Conservation (phyloP, 2,888 invertebrate genomes). For the Suillia variegata region DNA sequence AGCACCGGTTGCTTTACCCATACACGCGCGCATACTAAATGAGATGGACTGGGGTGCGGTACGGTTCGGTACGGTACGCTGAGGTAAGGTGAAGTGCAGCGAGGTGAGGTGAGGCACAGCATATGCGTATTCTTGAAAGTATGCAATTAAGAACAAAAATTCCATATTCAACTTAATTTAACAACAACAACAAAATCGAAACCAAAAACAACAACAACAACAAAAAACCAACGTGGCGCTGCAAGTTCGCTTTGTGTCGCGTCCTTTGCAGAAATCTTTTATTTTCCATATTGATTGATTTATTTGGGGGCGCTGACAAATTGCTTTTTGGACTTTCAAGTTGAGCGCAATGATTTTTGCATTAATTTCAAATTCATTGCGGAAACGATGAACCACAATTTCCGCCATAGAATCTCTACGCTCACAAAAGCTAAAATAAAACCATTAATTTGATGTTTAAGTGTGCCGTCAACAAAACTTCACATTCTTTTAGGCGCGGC, state of each 20-base stretch:
- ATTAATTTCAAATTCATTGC: conserved; percentile 11
- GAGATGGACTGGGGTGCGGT: too few species aligned
- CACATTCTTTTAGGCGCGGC: conserved; percentile 1
- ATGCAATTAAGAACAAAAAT: neutral
- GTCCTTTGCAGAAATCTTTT: too few species aligned
- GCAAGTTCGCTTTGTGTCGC: too few species aligned
- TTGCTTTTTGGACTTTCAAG: conserved; percentile 19
- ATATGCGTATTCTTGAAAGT: neutral
- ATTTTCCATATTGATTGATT: conserved; percentile 19
- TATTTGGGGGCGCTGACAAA: conserved; percentile 21
- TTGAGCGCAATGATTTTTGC: neutral
- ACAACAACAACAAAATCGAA: neutral
- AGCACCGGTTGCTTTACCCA: neutral
- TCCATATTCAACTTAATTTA: neutral
- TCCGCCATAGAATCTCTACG: neutral
- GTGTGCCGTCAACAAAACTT: conserved; percentile 10
- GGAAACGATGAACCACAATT: too few species aligned
- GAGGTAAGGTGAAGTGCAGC: neutral
- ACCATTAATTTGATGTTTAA: conserved; percentile 10
- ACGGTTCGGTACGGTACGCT: neutral
- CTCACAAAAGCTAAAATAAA: neutral
- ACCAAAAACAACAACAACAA: too few species aligned
- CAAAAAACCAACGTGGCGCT: too few species aligned
- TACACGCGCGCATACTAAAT: too few species aligned
- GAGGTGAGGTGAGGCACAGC: too few species aligned